Evolutionary conservation across 2,888 invertebrate genomes (phyloP).

Genomic region (Galeopsomyia nigrocyanea): DNA sequence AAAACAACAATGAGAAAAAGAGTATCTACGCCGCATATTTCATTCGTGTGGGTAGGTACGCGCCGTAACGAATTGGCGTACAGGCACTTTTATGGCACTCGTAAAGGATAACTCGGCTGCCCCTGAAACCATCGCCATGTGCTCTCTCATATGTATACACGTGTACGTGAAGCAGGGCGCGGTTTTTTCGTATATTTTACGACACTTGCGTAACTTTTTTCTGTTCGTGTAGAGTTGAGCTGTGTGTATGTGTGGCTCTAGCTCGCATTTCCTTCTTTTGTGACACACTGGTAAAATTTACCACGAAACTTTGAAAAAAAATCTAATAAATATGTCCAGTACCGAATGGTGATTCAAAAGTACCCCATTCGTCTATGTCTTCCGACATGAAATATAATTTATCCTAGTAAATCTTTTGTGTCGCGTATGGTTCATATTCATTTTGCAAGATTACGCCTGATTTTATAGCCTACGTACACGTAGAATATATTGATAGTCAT

Average conservation of each 20-base stretch:
- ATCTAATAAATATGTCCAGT: background rate
- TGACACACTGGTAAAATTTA: background rate
- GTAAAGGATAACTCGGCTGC: slow-evolving; percentile 52
- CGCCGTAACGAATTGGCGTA: slow-evolving; percentile 48
- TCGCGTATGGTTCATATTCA: no score
- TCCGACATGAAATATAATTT: no score
- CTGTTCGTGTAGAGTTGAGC: slow-evolving; percentile 26
- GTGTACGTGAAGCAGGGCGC: background rate
- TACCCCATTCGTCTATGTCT: no score
- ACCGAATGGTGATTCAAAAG: no score
- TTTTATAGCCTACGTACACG: no score
- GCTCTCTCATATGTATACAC: slow-evolving; percentile 11
- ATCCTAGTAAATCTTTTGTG: no score
- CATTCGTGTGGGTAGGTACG: slow-evolving; percentile 46
- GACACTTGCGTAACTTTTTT: slow-evolving; percentile 31
- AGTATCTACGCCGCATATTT: slow-evolving; percentile 36
- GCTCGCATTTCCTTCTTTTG: background rate
- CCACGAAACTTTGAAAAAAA: background rate
- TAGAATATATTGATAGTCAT: no score
- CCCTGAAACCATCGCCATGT: slow-evolving; percentile 44
- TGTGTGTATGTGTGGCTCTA: background rate
- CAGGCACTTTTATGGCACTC: slow-evolving; percentile 53
- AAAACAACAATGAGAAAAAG: background rate
- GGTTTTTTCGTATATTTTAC: slow-evolving; percentile 39
- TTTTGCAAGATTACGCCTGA: no score